These are phyloP conservation scores for Parauchenoglanis ngamensis DNA, from an alignment of 2,797 vertebrate species.

Conservation along the genomic window DNA sequence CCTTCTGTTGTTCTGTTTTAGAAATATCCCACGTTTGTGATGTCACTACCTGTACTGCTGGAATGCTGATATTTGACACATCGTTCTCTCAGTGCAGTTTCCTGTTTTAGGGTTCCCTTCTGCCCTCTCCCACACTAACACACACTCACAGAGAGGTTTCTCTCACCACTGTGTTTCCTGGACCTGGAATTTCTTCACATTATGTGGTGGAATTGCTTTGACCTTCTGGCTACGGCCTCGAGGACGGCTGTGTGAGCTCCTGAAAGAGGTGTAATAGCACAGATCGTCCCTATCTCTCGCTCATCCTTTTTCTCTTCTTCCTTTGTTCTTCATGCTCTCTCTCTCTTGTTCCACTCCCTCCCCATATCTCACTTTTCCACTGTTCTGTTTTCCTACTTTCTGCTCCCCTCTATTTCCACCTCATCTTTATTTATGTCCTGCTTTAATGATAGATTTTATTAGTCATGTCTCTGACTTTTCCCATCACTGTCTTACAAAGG, in stretches of 20 bases:
- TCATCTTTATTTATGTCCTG: background rate
- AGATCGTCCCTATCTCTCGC: background rate
- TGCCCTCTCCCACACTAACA: background rate
- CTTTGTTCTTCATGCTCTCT: conserved; percentile 12
- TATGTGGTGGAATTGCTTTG: conserved; percentile 45
- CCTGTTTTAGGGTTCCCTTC: background rate
- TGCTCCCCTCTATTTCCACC: background rate
- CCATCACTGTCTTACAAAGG: background rate
- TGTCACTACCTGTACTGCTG: background rate
- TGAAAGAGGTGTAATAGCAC: conserved; percentile 23
- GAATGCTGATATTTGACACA: background rate
- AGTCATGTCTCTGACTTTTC: background rate
- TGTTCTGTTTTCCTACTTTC: background rate
- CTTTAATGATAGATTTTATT: background rate
- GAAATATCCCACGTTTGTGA: background rate
- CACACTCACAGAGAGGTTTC: background rate
- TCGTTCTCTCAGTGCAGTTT: background rate
- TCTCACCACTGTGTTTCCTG: background rate
- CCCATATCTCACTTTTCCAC: background rate
- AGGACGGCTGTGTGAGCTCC: conserved; percentile 24
- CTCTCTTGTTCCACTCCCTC: background rate
- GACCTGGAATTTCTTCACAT: conserved; percentile 26
- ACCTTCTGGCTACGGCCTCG: conserved; percentile 24
- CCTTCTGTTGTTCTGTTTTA: background rate
- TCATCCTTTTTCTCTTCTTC: background rate